Evolutionary conservation across 2,797 vertebrate genomes (phyloP).

Genomic region (Gadopsis bispinosus): DNA sequence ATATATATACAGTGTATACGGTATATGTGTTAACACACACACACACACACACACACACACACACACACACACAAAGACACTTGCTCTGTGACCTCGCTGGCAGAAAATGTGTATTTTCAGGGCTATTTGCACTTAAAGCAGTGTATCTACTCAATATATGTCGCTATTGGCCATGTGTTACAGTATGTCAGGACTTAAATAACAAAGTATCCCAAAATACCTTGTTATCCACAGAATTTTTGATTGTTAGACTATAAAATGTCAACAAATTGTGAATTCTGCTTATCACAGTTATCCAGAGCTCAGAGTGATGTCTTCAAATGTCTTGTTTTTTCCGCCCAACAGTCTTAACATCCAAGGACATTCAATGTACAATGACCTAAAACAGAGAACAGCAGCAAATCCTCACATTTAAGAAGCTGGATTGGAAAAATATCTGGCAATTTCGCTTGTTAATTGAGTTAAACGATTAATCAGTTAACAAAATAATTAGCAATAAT

Average conservation of each 20-base stretch:
- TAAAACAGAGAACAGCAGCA: neutral
- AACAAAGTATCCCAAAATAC: constrained; percentile 5
- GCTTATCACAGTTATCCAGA: neutral
- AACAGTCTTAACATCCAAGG: neutral
- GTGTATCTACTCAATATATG: constrained; percentile 38
- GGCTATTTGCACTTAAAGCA: constrained; percentile 47
- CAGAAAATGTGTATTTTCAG: constrained; percentile 64
- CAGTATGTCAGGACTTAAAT: constrained; percentile 20
- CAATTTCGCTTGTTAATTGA: neutral
- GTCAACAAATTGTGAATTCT: neutral
- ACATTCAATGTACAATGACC: neutral
- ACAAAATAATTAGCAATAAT: neutral
- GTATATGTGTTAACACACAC: constrained; percentile 21
- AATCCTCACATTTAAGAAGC: neutral
- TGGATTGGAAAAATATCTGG: neutral
- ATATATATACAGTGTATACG: constrained; percentile 26
- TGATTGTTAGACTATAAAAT: neutral
- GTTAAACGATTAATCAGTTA: neutral
- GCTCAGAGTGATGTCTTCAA: neutral
- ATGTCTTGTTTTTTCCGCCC: neutral
- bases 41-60: constrained; percentile 16
- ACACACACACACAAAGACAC: constrained; percentile 27
- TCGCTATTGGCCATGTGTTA: constrained; percentile 26
- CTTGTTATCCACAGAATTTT: constrained; percentile 17
- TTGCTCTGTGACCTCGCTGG: constrained; percentile 47